Evolutionary conservation across 2,888 invertebrate genomes (phyloP), one percentile per base, ranked within the genome.

Genomic region (Cotesia congregata): DNA sequence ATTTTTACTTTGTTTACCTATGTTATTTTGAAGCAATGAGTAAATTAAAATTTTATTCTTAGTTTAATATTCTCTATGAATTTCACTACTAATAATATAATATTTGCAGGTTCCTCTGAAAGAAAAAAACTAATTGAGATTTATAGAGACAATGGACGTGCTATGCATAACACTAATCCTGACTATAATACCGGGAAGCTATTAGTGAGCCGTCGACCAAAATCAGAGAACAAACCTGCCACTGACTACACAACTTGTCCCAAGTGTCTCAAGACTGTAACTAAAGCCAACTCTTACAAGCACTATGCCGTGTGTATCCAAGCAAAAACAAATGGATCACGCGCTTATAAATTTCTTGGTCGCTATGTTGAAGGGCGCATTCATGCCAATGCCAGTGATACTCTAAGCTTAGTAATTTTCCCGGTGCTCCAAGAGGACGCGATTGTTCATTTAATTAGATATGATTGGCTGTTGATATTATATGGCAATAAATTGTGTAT

Each of bases 401-500:
- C 59, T 12, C 5, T 69, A 59, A 15, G 69, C 2, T 9, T 20
- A 6, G 30, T 20, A 0, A 71, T 83, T 1, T 79, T 83, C 67
- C 82, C 82, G 0, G 75, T 80, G 1, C n/a, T 83, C 64, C 65
- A 79, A 59, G 80, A 81, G 67, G 81, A 82, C 67, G 65, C 72
- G 7, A 67, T 83, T 6, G 77, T 74, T 6, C 77, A 74, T 38
- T 64, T 72, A 0, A 82, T 82, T 5, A 76, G 80, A 38, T 83
- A 81, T 67, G 82, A 81, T 74, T 69, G 78, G 71, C 62, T 80
- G 40, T 6, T 82, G 9, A 82, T 82, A 41, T 39, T 77, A 38
- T 80, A 72, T 30, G 81, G 76, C 12, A 82, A 82, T 72, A 81
- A 80, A 71, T 40, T 80, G 41, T 79, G 79, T 17, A 17, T 30